Percentiles rank a stretch among this genome's conserved stretches.
These are phyloP conservation scores for Catocala sponsa DNA, from an alignment of 2,888 invertebrate species.

Conservation along the genomic window DNA sequence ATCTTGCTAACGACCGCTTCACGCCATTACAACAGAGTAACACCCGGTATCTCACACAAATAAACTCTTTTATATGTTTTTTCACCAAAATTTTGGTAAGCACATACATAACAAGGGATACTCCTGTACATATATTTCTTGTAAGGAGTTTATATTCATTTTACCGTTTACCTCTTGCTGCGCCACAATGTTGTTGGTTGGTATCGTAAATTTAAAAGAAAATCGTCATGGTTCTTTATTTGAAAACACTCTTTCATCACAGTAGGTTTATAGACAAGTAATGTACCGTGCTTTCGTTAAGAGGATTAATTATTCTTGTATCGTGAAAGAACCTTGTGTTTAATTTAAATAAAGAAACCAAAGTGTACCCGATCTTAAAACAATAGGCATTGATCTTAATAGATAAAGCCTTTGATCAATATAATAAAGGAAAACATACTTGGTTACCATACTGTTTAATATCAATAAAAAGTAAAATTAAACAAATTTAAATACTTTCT, in stretches of 20 bases:
- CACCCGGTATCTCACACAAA: conserved; percentile 48
- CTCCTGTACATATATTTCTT: conserved; percentile 47
- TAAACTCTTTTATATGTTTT: conserved; percentile 43
- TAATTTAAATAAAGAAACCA: no score
- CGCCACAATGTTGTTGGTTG: conserved; percentile 21
- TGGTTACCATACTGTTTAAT: no score
- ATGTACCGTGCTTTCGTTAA: no score
- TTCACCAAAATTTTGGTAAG: conserved; percentile 34
- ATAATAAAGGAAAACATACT: no score
- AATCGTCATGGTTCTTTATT: background rate
- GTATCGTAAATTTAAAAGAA: conserved; percentile 4
- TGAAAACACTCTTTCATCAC: background rate
- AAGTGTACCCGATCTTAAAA: no score
- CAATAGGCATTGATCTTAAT: no score
- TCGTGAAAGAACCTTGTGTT: no score
- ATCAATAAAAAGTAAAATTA: no score
- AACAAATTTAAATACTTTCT: no score
- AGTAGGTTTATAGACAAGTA: no score
- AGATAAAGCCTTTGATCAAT: no score
- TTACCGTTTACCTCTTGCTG: conserved; percentile 35
- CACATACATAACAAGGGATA: conserved; percentile 31
- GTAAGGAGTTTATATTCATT: conserved; percentile 49
- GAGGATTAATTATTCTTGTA: no score
- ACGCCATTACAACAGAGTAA: conserved; percentile 57
- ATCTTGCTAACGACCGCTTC: conserved; percentile 60